Evolutionary conservation across 2,888 invertebrate species (phyloP).

Genomic region (Selenia dentaria): DNA sequence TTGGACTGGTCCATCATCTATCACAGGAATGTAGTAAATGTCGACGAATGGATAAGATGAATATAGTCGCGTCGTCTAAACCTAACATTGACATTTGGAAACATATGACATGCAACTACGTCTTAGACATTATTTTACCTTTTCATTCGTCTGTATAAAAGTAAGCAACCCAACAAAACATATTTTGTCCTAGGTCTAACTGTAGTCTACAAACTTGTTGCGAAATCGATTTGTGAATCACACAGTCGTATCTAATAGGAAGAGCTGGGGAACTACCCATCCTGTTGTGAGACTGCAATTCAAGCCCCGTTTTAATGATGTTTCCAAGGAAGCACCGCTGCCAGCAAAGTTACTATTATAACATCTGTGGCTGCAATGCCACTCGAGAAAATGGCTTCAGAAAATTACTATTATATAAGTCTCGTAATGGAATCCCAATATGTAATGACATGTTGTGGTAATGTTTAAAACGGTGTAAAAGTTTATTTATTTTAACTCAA

Average conservation of each 20-base stretch:
- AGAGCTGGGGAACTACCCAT: slow-evolving; percentile 38
- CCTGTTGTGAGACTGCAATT: slow-evolving; percentile 60
- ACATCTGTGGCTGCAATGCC: slow-evolving; percentile 32
- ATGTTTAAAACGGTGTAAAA: slow-evolving; percentile 26
- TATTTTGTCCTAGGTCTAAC: no score
- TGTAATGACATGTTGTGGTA: slow-evolving; percentile 27
- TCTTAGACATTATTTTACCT: no score
- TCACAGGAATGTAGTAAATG: no score
- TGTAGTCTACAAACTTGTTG: slow-evolving; percentile 8
- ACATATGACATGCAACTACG: no score
- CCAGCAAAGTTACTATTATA: background rate
- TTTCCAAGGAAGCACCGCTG: slow-evolving; percentile 65
- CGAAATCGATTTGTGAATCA: slow-evolving; percentile 33
- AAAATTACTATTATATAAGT: slow-evolving; percentile 68
- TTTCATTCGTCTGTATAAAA: no score
- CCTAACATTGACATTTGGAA: no score
- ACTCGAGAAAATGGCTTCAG: slow-evolving; percentile 61
- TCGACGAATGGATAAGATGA: no score
- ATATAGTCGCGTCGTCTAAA: no score
- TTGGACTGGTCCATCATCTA: no score
- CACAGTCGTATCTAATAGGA: slow-evolving; percentile 43
- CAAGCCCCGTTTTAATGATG: slow-evolving; percentile 77
- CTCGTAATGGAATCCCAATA: slow-evolving; percentile 35
- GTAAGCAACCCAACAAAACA: no score
- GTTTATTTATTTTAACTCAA: slow-evolving; percentile 7